phyloP scores from a whole-genome alignment of 2,888 invertebrate genomes.

The Baronia brevicornis region DNA sequence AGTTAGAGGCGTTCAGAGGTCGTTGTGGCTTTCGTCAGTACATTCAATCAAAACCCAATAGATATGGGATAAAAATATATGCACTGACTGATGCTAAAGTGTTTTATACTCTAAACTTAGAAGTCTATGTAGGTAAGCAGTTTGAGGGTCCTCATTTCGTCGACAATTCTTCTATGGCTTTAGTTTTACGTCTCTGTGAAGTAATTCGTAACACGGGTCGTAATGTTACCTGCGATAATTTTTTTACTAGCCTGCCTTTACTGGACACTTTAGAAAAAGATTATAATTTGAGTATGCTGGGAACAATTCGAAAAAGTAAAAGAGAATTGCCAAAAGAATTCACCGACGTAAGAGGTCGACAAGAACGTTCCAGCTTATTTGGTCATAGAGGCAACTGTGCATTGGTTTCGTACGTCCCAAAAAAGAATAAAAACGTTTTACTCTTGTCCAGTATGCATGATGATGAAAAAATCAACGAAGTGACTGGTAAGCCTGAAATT shows the following conservation, averaged over 20 bases:
- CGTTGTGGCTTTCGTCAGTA: conserved; percentile 17
- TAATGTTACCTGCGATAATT: conserved; percentile 17
- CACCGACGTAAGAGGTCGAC: conserved; percentile 3
- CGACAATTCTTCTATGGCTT: background rate
- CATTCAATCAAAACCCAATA: conserved; percentile 18
- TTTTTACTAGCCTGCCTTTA: conserved; percentile 12
- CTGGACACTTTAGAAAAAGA: conserved; percentile 11
- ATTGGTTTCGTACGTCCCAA: conserved; percentile 6
- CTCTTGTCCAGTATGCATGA: conserved; percentile 12
- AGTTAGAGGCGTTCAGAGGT: conserved; percentile 17
- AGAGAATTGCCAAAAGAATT: conserved; percentile 10
- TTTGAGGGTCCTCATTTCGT: background rate
- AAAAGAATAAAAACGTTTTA: conserved; percentile 12
- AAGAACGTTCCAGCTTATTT: conserved; percentile 12
- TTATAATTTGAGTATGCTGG: conserved; percentile 8
- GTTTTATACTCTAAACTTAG: conserved; percentile 2
- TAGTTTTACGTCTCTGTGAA: conserved; percentile 1
- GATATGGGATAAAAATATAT: conserved; percentile 17
- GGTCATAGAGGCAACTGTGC: conserved; percentile 4
- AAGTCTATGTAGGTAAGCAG: conserved; percentile 6
- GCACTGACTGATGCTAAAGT: conserved; percentile 4
- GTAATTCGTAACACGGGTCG: conserved; percentile 5
- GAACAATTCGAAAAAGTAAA: conserved; percentile 12
- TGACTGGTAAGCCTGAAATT: conserved; percentile 12
- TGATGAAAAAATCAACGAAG: conserved; percentile 11